Evolutionary conservation across 2,113 vertebrate genomes (phyloP), one percentile per base, ranked within the genome.

Genomic region (Silurus glanis): DNA sequence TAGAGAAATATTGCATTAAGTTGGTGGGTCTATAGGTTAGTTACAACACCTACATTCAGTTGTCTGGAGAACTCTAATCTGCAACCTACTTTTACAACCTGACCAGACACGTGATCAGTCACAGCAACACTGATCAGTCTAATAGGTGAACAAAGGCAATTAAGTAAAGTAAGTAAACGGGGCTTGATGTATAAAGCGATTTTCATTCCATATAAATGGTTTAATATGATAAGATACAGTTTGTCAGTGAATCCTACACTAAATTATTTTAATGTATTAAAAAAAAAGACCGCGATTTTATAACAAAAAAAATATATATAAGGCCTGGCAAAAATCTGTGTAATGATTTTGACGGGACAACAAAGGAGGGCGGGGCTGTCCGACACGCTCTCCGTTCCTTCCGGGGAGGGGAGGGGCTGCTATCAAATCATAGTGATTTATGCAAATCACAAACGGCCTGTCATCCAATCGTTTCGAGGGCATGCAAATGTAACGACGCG

Each of bases 321-420:
- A 37, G 37, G 37, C 76, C 25, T 13, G 23, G 19, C 5, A 72
- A 74, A 71, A 83, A 89, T 66, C 53, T 80, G 61, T 78, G 81
- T 91, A 74, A 91, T 87, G 86, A 59, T 93, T 92, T 94, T 93
- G 87, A 91, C 81, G 81, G 90, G 93, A 95, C 93, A 96, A 97
- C 96, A 97, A 97, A 97, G 95, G 88, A 88, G 86, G 76, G 91
- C 90, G 89, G 92, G 85, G 82, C 0, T 82, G 25, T 71, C 51
- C n/a, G 49, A 25, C 51, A 0, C 5, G 10, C 23, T 17, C 19
- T 81, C 55, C 90, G 83, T 90, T 91, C 87, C 61, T 28, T 14
- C 9, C 88, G 37, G 37, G 37, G 37, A 37, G 37, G 37, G 37
- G 37, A 89, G 9, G 28, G 14, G 28, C 56, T 80, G 37, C 78